Evolutionary conservation across 2,888 invertebrate genomes (phyloP), one percentile per base, ranked within the genome.

Genomic region (Leptopilina syphax): DNA sequence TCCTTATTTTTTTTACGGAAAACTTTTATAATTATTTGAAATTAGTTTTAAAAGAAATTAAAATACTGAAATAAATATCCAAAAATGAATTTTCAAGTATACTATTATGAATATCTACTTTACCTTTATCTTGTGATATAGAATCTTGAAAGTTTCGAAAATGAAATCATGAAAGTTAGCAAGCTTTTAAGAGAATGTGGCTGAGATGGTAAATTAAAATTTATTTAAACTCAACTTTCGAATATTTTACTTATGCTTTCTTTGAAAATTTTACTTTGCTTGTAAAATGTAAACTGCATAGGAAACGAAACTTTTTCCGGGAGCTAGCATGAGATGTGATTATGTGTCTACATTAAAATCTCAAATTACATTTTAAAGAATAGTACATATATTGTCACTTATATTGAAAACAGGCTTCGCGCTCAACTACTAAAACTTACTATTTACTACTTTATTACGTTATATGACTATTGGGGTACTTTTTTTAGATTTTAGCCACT

Each of bases 151-250:
- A 63, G 63, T 63, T 63, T 24, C 7, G 63, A 24, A 24, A 63
- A 63, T 18, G 63, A 63, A 63, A 63, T 63, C 63, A 18, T 63
- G 18, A 63, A 63, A 63, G 63, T 63, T 63, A 9, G 24, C 63
- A 63, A 63, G 24, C 18, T 63, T n/a, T 63, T 8, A 18, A n/a
- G 63, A 63, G 63, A 63, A 63, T 63, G 63, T 63, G 63, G 63
- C 24, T 24, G 24, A 63, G 24, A 63, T 18, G 63, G 18, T 6
- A 24, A 63, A 63, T 63, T 63, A 63, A 63, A 63, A 63, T 63
- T 63, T 18, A 63, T 63, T 63, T 63, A n/a, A 63, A 63, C 63
- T 63, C 18, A 63, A 63, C 24, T 63, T 63, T 63, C 63, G 24
- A 63, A 24, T 24, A 18, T 63, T 18, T 63, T 63, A 63, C 63